These are phyloP conservation scores for Pimephales promelas DNA, from an alignment of 2,113 vertebrate species.

Conservation along the genomic window DNA sequence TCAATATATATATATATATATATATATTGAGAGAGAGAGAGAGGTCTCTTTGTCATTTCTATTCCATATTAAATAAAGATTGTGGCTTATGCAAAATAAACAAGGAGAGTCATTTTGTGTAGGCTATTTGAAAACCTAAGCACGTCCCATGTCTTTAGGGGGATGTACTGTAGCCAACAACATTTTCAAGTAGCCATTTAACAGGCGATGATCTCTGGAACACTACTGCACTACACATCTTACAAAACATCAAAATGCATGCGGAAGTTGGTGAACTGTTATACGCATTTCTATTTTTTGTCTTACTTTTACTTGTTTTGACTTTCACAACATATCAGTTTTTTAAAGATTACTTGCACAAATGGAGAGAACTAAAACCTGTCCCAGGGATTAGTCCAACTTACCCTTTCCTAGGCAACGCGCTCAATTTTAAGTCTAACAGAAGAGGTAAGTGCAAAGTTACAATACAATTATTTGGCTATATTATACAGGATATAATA, in stretches of 20 bases:
- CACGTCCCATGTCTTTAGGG: not conserved
- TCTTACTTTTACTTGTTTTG: slow-evolving; percentile 51
- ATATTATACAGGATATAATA: not conserved
- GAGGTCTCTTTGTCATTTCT: not conserved
- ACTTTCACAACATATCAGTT: slow-evolving; percentile 63
- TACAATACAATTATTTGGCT: not conserved
- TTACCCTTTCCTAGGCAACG: slow-evolving; percentile 83
- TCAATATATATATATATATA: too few species aligned
- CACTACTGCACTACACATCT: too few species aligned
- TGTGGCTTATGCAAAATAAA: not conserved
- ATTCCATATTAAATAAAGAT: not conserved
- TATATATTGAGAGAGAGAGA: too few species aligned
- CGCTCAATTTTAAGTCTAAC: slow-evolving; percentile 66
- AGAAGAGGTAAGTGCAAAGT: slow-evolving; percentile 75
- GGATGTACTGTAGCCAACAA: not conserved
- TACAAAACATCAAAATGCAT: not conserved
- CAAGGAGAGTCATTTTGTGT: too few species aligned
- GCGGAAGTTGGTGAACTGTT: not conserved
- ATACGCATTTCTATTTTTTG: not conserved
- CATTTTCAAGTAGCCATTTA: not conserved
- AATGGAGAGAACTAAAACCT: slow-evolving; percentile 73
- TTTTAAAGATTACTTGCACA: slow-evolving; percentile 66
- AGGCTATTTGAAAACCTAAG: not conserved
- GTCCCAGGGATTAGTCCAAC: slow-evolving; percentile 73
- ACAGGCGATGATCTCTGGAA: not conserved